These are phyloP conservation scores for Coregonus ussuriensis DNA, from an alignment of 2,797 vertebrate species.

Conservation along the genomic window DNA sequence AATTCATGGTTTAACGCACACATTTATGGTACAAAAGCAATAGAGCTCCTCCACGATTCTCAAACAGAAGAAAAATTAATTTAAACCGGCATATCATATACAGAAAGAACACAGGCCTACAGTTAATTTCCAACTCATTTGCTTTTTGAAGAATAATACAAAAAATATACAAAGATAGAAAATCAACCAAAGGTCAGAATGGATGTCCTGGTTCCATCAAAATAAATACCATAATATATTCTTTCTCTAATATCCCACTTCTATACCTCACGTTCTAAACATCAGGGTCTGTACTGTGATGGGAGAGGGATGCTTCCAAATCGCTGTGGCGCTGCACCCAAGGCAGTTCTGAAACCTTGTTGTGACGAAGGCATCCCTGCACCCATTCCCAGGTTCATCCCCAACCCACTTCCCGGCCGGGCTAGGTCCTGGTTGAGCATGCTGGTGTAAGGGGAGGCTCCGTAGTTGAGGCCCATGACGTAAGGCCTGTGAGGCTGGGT, in stretches of 20 bases:
- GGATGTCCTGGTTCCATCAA: conserved; percentile 46
- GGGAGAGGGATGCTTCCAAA: conserved; percentile 74
- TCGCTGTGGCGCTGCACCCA: conserved; percentile 73
- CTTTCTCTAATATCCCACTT: neutral
- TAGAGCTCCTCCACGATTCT: conserved; percentile 9
- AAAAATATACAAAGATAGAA: conserved; percentile 29
- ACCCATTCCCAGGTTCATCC: conserved; percentile 17
- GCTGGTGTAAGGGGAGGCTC: conserved; percentile 73
- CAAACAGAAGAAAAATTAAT: neutral
- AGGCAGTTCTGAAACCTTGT: conserved; percentile 86
- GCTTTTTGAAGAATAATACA: conserved; percentile 21
- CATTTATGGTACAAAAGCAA: conserved; percentile 20
- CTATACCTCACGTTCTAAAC: neutral
- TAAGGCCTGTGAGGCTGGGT: conserved; percentile 80
- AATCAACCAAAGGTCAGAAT: conserved; percentile 32
- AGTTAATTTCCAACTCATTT: neutral
- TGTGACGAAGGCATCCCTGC: conserved; percentile 65
- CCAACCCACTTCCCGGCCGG: conserved; percentile 50
- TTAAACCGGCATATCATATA: conserved; percentile 2
- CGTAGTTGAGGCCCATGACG: conserved; percentile 78
- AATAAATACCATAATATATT: conserved; percentile 56
- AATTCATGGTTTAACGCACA: conserved; percentile 19
- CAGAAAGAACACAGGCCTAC: neutral
- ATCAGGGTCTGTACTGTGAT: conserved; percentile 81
- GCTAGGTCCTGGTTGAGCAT: conserved; percentile 77